Evolutionary conservation across 2,113 vertebrate genomes (phyloP).

Genomic region (human): GRCh38 chr20:60308001-60308500

Average conservation of each 20-base stretch:
- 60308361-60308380: accelerated
- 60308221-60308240: accelerated
- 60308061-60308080: not conserved
- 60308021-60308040: accelerated
- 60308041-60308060: not conserved
- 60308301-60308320: not conserved
- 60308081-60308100: not conserved
- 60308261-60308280: accelerated
- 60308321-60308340: accelerated
- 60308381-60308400: accelerated
- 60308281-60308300: accelerated
- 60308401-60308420: accelerated
- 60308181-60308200: accelerated
- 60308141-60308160: accelerated
- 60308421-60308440: accelerated
- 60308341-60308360: not conserved
- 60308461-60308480: not conserved
- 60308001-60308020: accelerated
- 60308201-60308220: accelerated
- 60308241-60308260: accelerated
- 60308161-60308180: not conserved
- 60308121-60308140: accelerated
- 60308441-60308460: accelerated
- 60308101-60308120: accelerated
- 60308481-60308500: accelerated